Evolutionary conservation across 2,888 invertebrate genomes (phyloP), one percentile per base, ranked within the genome.

Genomic region (Leptothorax acervorum): DNA sequence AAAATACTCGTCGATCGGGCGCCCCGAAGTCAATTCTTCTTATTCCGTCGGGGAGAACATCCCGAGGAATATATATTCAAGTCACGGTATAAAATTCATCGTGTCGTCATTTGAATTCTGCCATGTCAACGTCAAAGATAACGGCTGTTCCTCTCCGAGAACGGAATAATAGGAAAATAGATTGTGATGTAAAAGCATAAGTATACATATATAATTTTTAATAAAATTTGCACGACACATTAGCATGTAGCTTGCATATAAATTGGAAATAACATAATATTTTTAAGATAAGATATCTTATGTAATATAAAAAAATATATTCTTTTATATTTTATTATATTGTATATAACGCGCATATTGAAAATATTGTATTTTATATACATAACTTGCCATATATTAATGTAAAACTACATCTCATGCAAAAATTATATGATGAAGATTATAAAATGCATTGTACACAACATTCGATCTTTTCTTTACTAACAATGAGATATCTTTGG

Each of bases 1-100:
- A 83, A 83, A 83, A 83, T 83, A 70, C 68, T 70, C 83, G 81
- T 79, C 81, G 83, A 83, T 70, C 81, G 62, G 8, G n/a, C 39
- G 68, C 35, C 31, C 35, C 31, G 45, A 8, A 79, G 70, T 70
- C 70, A 70, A 78, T 83, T 68, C 53, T 81, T 78, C 51, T 78
- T 70, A 79, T 70, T 79, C 51, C 35, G 23, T 42, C n/a, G 70
- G 62, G 35, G 18, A 3, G 42, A 79, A 78, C 66, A 66, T 65
- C 51, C 51, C 45, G 45, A 57, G 48, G 23, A 71, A 73, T 73
- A 78, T 48, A 57, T 74, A 74, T 81, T 81, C 79, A 6, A 60
- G 23, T 35, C 79, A 39, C 60, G 57, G 12, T 9, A 39, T 9
- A 39, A 60, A 79, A 79, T 79, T 79, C 48, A 73, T 48, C 60